phyloP scores from a whole-genome alignment of 2,113 vertebrate genomes.

The Todiramphus chloris region DNA sequence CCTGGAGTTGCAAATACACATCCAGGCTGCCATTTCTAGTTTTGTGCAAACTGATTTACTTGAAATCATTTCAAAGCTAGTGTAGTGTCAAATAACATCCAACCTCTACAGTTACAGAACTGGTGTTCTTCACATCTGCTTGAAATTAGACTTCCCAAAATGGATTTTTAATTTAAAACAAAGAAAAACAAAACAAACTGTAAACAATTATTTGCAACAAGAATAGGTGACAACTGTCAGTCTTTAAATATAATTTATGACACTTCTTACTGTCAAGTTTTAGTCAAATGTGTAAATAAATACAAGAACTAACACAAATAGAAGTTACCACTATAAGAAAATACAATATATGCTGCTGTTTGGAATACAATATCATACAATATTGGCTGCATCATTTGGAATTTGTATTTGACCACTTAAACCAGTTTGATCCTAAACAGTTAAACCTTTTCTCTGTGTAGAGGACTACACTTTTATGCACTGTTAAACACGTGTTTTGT shows the following conservation, averaged over 20 bases:
- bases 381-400: conserved; percentile 14
- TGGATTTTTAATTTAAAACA: not conserved
- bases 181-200: not conserved
- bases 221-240: conserved; percentile 9
- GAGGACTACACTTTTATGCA: conserved; percentile 9
- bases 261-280: conserved; percentile 10
- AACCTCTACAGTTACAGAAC: not conserved
- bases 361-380: conserved; percentile 5
- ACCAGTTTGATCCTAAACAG: not conserved
- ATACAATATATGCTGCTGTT: conserved; percentile 1
- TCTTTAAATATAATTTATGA: not conserved
- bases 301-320: conserved; percentile 30
- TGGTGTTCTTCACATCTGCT: not conserved
- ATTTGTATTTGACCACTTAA: conserved; percentile 13
- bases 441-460: conserved; percentile 1
- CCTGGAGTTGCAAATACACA: not conserved
- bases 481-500: not conserved
- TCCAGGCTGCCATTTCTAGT: not conserved
- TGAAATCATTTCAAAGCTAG: not conserved
- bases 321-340: conserved; percentile 23
- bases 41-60: conserved; percentile 10
- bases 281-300: conserved; percentile 63
- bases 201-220: conserved; percentile 41
- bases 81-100: not conserved
- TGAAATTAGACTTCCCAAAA: not conserved